These are phyloP conservation scores for Dryobotodes eremita DNA, from an alignment of 2,888 invertebrate species.

Conservation along the genomic window DNA sequence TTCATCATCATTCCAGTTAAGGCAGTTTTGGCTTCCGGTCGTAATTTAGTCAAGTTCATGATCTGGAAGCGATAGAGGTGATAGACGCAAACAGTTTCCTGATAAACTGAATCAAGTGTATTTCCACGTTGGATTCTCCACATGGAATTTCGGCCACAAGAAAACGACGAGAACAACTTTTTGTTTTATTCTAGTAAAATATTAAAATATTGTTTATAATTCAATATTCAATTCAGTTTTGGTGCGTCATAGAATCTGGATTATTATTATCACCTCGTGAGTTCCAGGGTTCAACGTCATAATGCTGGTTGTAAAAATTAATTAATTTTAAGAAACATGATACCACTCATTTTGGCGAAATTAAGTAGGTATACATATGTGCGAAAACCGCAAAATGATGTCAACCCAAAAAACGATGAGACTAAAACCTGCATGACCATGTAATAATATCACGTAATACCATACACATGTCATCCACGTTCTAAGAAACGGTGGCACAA, in stretches of 20 bases:
- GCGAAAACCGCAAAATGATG: conserved; percentile 56
- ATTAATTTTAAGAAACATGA: conserved; percentile 55
- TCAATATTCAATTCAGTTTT: neutral
- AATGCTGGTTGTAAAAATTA: conserved; percentile 31
- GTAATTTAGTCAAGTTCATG: too few relatives aligned
- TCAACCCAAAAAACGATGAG: conserved; percentile 37
- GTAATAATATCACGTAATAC: too few relatives aligned
- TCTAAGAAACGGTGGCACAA: conserved; percentile 45
- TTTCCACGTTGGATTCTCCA: too few relatives aligned
- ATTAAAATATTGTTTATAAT: neutral
- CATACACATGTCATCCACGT: conserved; percentile 18
- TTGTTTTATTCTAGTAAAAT: neutral
- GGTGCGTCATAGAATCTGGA: conserved; percentile 5
- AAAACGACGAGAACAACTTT: neutral
- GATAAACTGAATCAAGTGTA: too few relatives aligned
- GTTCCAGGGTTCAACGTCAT: neutral
- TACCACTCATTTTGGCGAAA: conserved; percentile 15
- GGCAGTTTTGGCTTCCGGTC: too few relatives aligned
- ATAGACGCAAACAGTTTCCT: too few relatives aligned
- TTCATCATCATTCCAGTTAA: too few relatives aligned
- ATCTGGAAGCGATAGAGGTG: too few relatives aligned
- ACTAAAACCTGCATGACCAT: conserved; percentile 21
- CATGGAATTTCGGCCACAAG: neutral
- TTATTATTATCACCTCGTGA: neutral
- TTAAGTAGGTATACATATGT: conserved; percentile 7